Evolutionary conservation across 2,888 invertebrate genomes (phyloP).

Genomic region (Ectemnius lituratus): DNA sequence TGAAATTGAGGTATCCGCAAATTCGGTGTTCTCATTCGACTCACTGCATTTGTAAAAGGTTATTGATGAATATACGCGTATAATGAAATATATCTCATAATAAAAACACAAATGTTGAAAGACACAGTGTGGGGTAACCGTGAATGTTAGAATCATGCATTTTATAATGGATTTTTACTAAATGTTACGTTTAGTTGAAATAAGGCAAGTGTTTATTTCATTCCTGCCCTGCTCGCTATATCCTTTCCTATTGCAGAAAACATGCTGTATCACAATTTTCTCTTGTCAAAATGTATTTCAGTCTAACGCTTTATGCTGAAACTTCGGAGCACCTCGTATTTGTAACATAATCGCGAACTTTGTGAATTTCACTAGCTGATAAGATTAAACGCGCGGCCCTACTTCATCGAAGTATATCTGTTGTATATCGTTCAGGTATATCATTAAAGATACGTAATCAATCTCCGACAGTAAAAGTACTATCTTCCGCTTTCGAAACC

Average conservation of each 20-base stretch:
- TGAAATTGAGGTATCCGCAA: constrained; percentile 37
- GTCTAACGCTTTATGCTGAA: too few species aligned
- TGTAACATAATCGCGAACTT: too few species aligned
- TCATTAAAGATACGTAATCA: too few species aligned
- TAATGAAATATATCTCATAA: constrained; percentile 59
- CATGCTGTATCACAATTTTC: neutral
- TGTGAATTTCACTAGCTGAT: too few species aligned
- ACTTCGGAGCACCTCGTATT: too few species aligned
- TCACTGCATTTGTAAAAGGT: constrained; percentile 68
- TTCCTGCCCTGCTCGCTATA: too few species aligned
- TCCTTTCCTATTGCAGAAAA: too few species aligned
- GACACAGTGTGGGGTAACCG: neutral
- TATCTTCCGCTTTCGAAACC: too few species aligned
- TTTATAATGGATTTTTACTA: constrained; percentile 4
- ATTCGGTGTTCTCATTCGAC: constrained; percentile 39
- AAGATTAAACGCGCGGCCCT: too few species aligned
- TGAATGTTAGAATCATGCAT: constrained; percentile 1
- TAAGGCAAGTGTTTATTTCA: neutral
- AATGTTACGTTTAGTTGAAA: constrained; percentile 2
- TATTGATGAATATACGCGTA: constrained; percentile 65
- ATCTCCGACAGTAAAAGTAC: too few species aligned
- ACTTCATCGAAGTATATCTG: too few species aligned
- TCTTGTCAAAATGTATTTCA: neutral
- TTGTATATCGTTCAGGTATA: too few species aligned
- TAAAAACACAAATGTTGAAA: constrained; percentile 50